phyloP scores from a whole-genome alignment of 2,113 vertebrate genomes.

The Hucho hucho region DNA sequence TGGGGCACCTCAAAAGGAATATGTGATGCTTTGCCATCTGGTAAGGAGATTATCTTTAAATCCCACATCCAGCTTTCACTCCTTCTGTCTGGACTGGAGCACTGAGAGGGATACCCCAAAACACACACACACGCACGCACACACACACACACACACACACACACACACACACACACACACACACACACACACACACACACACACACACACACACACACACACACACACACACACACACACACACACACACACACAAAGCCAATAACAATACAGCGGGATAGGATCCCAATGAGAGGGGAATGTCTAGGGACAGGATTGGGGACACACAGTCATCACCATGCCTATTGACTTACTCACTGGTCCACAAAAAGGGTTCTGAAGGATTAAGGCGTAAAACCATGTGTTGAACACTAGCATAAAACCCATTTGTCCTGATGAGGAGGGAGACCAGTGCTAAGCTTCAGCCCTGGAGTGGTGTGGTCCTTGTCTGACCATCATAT shows the following conservation, averaged over 20 bases:
- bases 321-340: too few species aligned
- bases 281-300: too few species aligned
- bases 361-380: too few species aligned
- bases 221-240: neutral
- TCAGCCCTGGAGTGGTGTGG: neutral
- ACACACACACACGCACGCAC: neutral
- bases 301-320: too few species aligned
- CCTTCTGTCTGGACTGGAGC: conserved; percentile 49
- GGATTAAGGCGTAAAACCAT: too few species aligned
- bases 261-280: neutral
- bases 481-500: conserved; percentile 36
- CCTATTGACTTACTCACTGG: too few species aligned
- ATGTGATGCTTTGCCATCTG: conserved; percentile 94
- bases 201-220: neutral
- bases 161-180: too few species aligned
- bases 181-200: too few species aligned
- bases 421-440: too few species aligned
- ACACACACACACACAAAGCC: neutral
- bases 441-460: too few species aligned
- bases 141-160: too few species aligned
- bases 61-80: conserved; percentile 77
- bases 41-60: conserved; percentile 86
- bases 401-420: too few species aligned
- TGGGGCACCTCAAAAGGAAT: conserved; percentile 87
- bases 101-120: conserved; percentile 26